These are phyloP conservation scores for Oreohelix idahoensis DNA, from an alignment of 1,140 invertebrate species.

Conservation along the genomic window DNA sequence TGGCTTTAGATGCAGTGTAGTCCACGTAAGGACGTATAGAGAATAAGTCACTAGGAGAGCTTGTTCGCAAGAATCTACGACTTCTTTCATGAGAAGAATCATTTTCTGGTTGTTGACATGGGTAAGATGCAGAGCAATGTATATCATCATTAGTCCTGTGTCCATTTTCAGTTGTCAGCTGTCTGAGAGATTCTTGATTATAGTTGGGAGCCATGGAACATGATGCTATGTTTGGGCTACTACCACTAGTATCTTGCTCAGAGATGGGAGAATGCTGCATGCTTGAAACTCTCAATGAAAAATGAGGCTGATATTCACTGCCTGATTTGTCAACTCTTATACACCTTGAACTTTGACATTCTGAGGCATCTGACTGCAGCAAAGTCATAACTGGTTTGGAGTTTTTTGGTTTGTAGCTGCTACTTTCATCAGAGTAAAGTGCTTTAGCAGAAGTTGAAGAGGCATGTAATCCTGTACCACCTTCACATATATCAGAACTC, in stretches of 20 bases:
- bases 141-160: too few relatives aligned
- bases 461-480: too few relatives aligned
- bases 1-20: neutral
- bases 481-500: too few relatives aligned
- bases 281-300: too few relatives aligned
- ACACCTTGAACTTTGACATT: neutral
- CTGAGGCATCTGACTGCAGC: neutral
- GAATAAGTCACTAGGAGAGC: slow-evolving; percentile 3
- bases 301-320: neutral
- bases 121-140: neutral
- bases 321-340: neutral
- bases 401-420: slow-evolving; percentile 23
- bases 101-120: neutral
- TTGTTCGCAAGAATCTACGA: slow-evolving; percentile 1
- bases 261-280: neutral
- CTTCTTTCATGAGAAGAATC: neutral
- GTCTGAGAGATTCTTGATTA: neutral
- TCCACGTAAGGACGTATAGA: neutral
- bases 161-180: neutral
- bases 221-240: neutral
- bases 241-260: neutral
- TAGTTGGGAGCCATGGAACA: neutral
- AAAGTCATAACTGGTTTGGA: neutral
- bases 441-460: too few relatives aligned
- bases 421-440: neutral